A percentile compares a stretch with the other conserved stretches of the same genome.
These are phyloP conservation scores for Vultur gryphus DNA, from an alignment of 2,797 vertebrate genomes.

Conservation along the genomic window DNA sequence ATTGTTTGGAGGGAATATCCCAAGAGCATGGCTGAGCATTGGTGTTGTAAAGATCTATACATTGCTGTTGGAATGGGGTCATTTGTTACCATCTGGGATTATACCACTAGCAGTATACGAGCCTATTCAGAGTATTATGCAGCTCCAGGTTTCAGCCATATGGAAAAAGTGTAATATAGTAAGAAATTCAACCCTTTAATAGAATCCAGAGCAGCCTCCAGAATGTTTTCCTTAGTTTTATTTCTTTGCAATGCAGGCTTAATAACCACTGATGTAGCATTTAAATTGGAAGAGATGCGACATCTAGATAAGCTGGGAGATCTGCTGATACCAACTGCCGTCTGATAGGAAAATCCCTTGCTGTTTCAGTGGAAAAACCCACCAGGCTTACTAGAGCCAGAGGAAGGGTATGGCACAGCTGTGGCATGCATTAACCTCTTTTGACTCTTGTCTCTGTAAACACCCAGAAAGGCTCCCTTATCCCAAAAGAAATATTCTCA, in stretches of 20 bases:
- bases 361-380: slow-evolving; percentile 43
- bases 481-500: neutral
- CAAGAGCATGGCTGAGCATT: slow-evolving; percentile 10
- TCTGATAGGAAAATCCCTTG: slow-evolving; percentile 59
- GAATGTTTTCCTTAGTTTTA: slow-evolving; percentile 54
- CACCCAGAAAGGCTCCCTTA: neutral
- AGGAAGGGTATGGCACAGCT: slow-evolving; percentile 24
- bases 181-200: slow-evolving; percentile 63
- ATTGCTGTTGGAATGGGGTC: slow-evolving; percentile 50
- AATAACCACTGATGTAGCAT: slow-evolving; percentile 39
- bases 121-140: neutral
- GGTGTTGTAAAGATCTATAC: slow-evolving; percentile 33
- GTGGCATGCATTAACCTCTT: slow-evolving; percentile 43
- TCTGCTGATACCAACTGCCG: slow-evolving; percentile 33
- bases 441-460: slow-evolving; percentile 26
- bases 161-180: slow-evolving; percentile 58
- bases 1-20: slow-evolving; percentile 38
- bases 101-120: neutral
- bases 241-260: slow-evolving; percentile 30
- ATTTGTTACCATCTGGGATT: slow-evolving; percentile 61
- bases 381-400: neutral
- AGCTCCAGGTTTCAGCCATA: slow-evolving; percentile 49
- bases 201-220: slow-evolving; percentile 58
- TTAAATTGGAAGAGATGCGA: slow-evolving; percentile 58
- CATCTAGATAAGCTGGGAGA: slow-evolving; percentile 59